Evolutionary conservation across 2,113 vertebrate genomes (phyloP).

Genomic region (Oncorhynchus clarkii): DNA sequence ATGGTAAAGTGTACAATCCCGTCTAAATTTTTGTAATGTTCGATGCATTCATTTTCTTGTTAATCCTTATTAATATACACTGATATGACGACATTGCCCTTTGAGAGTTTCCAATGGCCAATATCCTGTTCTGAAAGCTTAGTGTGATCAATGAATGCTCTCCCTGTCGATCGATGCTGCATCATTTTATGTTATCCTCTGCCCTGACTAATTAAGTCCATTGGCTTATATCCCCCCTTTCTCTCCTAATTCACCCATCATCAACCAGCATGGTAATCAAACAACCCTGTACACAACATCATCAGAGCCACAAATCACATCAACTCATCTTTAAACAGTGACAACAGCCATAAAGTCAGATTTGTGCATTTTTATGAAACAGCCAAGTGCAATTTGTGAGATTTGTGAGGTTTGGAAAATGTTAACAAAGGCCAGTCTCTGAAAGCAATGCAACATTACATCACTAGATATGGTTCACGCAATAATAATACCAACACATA

Average conservation of each 20-base stretch:
- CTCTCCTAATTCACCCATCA: constrained; percentile 23
- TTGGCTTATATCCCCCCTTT: constrained; percentile 5
- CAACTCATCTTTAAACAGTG: neutral
- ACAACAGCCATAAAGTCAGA: neutral
- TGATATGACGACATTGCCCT: constrained; percentile 54
- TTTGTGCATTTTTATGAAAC: neutral
- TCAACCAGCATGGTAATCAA: constrained; percentile 9
- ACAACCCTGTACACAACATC: neutral
- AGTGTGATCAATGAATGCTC: constrained; percentile 29
- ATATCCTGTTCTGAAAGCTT: constrained; percentile 25
- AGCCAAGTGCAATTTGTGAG: neutral
- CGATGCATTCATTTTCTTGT: constrained; percentile 42
- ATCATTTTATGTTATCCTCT: constrained; percentile 21
- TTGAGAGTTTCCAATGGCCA: constrained; percentile 47
- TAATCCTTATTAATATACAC: constrained; percentile 53
- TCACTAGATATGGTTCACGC: neutral
- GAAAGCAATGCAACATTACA: neutral
- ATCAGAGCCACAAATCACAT: neutral
- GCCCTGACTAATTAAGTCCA: constrained; percentile 19
- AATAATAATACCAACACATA: neutral
- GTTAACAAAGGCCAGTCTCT: neutral
- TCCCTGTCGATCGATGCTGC: constrained; percentile 51
- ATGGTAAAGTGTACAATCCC: neutral
- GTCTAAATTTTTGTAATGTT: constrained; percentile 48
- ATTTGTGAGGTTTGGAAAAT: neutral